Base-by-base conservation (phyloP, 1,140 invertebrate genomes). In the Papilio xuthus region DNA sequence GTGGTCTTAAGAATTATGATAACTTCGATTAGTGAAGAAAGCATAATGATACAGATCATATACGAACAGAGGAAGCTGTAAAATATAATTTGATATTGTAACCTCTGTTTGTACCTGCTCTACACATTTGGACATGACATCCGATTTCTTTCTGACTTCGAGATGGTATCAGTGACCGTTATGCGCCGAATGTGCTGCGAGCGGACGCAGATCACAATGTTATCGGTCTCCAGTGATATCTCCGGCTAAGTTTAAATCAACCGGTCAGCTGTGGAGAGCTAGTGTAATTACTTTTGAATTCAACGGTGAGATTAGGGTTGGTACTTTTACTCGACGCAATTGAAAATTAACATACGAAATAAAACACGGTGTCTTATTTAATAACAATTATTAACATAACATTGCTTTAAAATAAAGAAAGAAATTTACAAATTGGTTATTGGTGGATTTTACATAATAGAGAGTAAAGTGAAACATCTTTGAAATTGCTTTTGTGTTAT, bases 81-180 rank as follows among this genome's bases (percentile, higher is more conserved):
- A 37, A 70, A 42, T 42, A 42, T 41, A 41, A 28, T 41, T 10
- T 20, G 9, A 70, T 41, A 69, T 72, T n/a, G 42, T 20, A 73
- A 44, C 15, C 18, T 28, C 50, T 67, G 42, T 50, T 37, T 4
- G 20, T n/a, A 28, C 13, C 72, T 79, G 77, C 69, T 82, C 77
- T 77, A 47, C 18, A 37, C 37, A 42, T 53, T 81, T 53, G 47
- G 60, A 85, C 81, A 81, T 82, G 83, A 82, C 80, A 80, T 84
- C 82, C 78, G 82, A 85, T 80, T 80, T 81, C 79, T 82, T 87
- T 87, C 84, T 86, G 84, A 80, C 82, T 75, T 32, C 70, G 47
- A 81, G 84, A 85, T 85, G 23, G 63, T 82, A 86, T 86, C 85
- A 77, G 80, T 28, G 28, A 82, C 83, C 84, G 84, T 84, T 83